Percentiles rank a stretch among this genome's conserved stretches.
phyloP scores from a whole-genome alignment of 2,113 vertebrate genomes.

The Scomber japonicus region DNA sequence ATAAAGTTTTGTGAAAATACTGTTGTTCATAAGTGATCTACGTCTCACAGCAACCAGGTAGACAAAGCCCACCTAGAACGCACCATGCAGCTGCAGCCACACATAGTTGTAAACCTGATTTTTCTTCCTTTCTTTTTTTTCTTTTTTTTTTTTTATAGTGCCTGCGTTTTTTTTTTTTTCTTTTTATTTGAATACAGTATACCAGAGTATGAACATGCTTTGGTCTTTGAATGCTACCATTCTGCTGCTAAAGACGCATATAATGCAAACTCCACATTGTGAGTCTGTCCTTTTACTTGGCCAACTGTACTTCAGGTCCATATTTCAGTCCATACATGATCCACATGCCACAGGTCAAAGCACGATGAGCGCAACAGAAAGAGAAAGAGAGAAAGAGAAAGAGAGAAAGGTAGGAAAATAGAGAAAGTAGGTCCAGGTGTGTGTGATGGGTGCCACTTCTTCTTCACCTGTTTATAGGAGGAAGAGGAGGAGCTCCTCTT shows the following conservation, averaged over 20 bases:
- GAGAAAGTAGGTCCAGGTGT: conserved; percentile 6
- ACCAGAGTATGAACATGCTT: conserved; percentile 41
- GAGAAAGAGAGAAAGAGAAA: background rate
- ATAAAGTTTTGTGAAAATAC: conserved; percentile 11
- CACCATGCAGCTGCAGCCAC: background rate
- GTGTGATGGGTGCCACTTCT: background rate
- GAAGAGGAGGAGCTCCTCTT: conserved; percentile 94
- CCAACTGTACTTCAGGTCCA: conserved; percentile 27
- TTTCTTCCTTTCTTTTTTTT: background rate
- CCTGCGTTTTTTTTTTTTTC: background rate
- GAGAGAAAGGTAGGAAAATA: background rate
- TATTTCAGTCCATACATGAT: conserved; percentile 29
- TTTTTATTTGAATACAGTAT: conserved; percentile 32
- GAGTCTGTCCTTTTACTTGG: conserved; percentile 33
- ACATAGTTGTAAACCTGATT: conserved; percentile 16
- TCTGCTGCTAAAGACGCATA: conserved; percentile 37
- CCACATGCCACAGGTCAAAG: conserved; percentile 38
- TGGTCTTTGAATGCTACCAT: conserved; percentile 36
- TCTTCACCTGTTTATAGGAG: conserved; percentile 94
- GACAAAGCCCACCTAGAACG: background rate
- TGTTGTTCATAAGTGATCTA: background rate
- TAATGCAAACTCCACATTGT: conserved; percentile 24
- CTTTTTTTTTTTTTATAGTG: background rate
- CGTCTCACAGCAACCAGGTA: conserved; percentile 6
- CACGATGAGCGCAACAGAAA: conserved; percentile 26